Percentiles rank a stretch among this genome's conserved stretches.
phyloP scores from a whole-genome alignment of 53 echinoderm and acorn worm species.

The Pentamera pediparva region DNA sequence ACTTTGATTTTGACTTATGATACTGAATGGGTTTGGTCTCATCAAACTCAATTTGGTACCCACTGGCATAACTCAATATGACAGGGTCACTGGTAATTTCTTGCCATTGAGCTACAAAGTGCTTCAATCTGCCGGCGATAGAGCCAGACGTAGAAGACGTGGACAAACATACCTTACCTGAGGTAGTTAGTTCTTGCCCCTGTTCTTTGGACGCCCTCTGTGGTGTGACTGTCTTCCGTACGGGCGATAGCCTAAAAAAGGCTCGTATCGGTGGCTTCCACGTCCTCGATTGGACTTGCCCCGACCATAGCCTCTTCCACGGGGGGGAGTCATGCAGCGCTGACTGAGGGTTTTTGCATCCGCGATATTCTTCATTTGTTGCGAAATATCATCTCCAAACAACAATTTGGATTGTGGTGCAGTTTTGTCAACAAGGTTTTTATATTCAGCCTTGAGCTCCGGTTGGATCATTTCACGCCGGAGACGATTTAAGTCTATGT shows the following conservation, averaged over 20 bases:
- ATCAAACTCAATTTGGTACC: slow-evolving; percentile 23
- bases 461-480: neutral
- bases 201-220: neutral
- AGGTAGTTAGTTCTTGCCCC: neutral
- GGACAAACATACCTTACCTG: slow-evolving; percentile 9
- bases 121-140: neutral
- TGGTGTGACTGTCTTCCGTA: neutral
- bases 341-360: slow-evolving; percentile 1
- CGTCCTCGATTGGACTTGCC: neutral
- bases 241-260: slow-evolving; percentile 1
- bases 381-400: slow-evolving; percentile 1
- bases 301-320: neutral
- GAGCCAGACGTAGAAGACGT: neutral
- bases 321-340: neutral
- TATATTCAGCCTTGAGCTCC: slow-evolving; percentile 8
- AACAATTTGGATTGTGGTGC: slow-evolving; percentile 9
- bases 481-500: neutral
- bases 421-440: neutral
- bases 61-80: neutral
- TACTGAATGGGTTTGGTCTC: neutral
- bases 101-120: neutral
- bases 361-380: neutral
- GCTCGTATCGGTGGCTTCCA: neutral
- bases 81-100: neutral
- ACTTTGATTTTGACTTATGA: neutral